Base-by-base conservation (phyloP, 2,113 vertebrate genomes). In the Pterophyllum scalare region DNA sequence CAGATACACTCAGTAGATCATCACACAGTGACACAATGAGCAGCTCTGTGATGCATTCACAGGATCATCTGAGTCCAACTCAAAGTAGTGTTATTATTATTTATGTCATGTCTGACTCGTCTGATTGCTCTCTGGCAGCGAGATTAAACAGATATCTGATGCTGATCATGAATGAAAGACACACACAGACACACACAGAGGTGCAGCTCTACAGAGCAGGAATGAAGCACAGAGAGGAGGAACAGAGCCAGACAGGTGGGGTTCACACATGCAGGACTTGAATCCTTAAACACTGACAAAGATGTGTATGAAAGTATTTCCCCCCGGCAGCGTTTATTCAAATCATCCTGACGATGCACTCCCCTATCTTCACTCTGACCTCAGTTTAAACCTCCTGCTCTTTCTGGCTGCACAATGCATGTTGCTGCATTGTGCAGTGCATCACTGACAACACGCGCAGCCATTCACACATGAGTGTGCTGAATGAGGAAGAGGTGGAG, bases 141-240 rank as follows among this genome's bases (percentile, higher is more conserved):
- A 79, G 64, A 87, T 89, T 82, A 80, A 86, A 56, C 58, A 80
- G 72, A 89, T 70, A 75, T 79, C 75, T 87, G 75, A 90, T 88
- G 60, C 67, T 77, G 77, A 87, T 80, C 82, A 75, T 84, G 67
- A 76, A 86, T 64, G 78, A 80, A 24, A 76, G 56, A 62, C 28
- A 83, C 60, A 76, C 72, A 72, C 59, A 62, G 33, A 56, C 64
- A 49, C 64, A 28, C 46, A 61, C 22, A 28, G 24, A 67, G 52
- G 43, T 26, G 28, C 46, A 83, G 17, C 13, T 56, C 24, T 22
- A 49, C 70, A 59, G 58, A n/a, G 54, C 13, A 74, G 59, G 57
- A 67, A 75, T 79, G 52, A 79, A 38, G 56, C 77, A 75, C 40
- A 31, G 26, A 61, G 28, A 31, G 65, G 26, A n/a, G 43, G 10